Conservation (phyloP, 2,797 vertebrate species). For the Lycodopsis pacificus region DNA sequence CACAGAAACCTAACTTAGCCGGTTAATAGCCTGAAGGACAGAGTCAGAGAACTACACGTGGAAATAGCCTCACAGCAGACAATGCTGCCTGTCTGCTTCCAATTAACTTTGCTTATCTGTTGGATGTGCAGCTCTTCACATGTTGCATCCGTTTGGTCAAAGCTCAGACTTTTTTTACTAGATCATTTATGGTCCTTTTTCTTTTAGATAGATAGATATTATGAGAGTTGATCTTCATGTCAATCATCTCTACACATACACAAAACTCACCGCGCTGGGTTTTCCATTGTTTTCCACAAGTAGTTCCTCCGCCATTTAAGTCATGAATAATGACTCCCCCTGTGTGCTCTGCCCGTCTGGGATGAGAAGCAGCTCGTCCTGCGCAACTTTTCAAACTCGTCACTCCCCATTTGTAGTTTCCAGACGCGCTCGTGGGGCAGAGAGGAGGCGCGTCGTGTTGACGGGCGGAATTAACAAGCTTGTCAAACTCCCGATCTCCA, state of each 20-base stretch:
- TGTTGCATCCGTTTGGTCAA: constrained; percentile 32
- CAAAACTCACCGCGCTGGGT: constrained; percentile 71
- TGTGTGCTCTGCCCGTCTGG: constrained; percentile 22
- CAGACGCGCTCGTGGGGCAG: constrained; percentile 23
- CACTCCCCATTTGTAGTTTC: constrained; percentile 56
- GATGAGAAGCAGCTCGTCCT: constrained; percentile 36
- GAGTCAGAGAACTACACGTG: constrained; percentile 48
- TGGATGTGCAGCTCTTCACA: constrained; percentile 53
- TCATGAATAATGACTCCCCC: constrained; percentile 48
- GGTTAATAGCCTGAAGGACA: constrained; percentile 40
- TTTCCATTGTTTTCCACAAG: constrained; percentile 70
- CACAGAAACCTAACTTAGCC: constrained; percentile 59
- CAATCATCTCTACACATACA: neutral
- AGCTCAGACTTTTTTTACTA: neutral
- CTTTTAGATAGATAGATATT: neutral
- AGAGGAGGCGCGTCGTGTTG: constrained; percentile 57
- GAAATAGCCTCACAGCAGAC: constrained; percentile 54
- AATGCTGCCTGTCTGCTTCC: constrained; percentile 60
- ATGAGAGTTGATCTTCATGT: neutral
- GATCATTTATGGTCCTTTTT: neutral
- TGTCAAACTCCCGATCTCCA: constrained; percentile 24
- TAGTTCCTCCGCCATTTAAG: constrained; percentile 83
- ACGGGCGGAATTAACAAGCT: constrained; percentile 39
- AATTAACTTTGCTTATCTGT: constrained; percentile 47
- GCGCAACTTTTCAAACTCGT: constrained; percentile 55